Percentiles rank a stretch among this genome's conserved stretches.
Evolutionary conservation across 1,140 invertebrate species (phyloP).

Genomic region (Delia radicum): DNA sequence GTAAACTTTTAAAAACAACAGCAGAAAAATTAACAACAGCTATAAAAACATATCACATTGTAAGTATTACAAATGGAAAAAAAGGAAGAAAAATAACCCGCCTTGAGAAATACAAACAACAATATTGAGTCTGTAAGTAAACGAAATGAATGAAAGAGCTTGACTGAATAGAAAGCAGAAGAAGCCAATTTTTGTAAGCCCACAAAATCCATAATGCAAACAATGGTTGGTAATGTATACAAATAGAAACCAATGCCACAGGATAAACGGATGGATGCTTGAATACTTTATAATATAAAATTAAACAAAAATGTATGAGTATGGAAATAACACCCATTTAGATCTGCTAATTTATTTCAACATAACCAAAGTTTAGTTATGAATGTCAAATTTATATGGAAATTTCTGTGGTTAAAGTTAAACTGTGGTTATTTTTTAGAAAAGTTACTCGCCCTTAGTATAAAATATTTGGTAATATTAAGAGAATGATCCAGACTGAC

Average conservation of each 20-base stretch:
- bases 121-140: neutral
- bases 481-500: neutral
- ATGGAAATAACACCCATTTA: neutral
- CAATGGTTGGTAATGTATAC: slow-evolving; percentile 25
- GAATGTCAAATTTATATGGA: neutral
- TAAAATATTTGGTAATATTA: neutral
- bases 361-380: neutral
- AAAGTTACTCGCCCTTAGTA: no score
- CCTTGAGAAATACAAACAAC: neutral
- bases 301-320: neutral
- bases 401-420: no score
- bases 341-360: neutral
- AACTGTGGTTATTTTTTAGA: no score
- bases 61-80: neutral
- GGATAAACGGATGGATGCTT: slow-evolving; percentile 7
- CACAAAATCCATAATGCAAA: slow-evolving; percentile 53
- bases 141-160: neutral
- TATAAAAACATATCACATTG: slow-evolving; percentile 16
- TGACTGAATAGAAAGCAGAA: slow-evolving; percentile 3
- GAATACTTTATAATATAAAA: neutral
- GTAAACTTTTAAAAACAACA: neutral
- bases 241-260: neutral
- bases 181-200: slow-evolving; percentile 48
- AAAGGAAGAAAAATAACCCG: no score
- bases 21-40: slow-evolving; percentile 1